Evolutionary conservation across 2,113 vertebrate genomes (phyloP).

Genomic region (Actenoides lindsayi): DNA sequence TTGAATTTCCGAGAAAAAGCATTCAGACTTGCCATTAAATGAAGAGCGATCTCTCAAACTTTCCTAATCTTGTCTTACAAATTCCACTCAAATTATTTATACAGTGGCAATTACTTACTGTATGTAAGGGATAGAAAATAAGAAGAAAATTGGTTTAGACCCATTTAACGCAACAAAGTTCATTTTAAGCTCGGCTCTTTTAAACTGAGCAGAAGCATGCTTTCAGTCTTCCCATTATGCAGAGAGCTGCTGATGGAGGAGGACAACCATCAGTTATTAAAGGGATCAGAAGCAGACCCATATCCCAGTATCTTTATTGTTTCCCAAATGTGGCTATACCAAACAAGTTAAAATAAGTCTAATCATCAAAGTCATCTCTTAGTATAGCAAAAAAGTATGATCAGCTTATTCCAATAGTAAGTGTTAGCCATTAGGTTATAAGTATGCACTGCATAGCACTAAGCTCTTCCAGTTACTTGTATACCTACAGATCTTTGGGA

Average conservation of each 20-base stretch:
- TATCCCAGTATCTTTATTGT: not conserved
- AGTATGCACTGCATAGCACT: not conserved
- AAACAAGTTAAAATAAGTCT: not conserved
- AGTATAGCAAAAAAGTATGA: not conserved
- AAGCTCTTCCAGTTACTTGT: not conserved
- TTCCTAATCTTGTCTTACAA: not conserved
- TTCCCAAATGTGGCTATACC: not conserved
- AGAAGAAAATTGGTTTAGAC: not conserved
- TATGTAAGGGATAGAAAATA: not conserved
- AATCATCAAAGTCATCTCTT: not conserved
- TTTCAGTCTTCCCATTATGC: not conserved
- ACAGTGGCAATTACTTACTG: not conserved
- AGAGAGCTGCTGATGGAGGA: not conserved
- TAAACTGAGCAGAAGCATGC: not conserved
- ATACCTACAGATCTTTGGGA: not conserved
- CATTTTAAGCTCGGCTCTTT: not conserved
- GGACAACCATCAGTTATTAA: not conserved
- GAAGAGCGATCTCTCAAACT: not conserved
- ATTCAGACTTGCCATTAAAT: not conserved
- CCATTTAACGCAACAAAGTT: not conserved
- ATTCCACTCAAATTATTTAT: not conserved
- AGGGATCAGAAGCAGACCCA: not conserved
- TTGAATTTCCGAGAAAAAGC: not conserved
- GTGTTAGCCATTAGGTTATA: not conserved
- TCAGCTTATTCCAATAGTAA: not conserved